A percentile compares a stretch with the other conserved stretches of the same genome.
These are phyloP conservation scores for Coptotermes formosanus DNA, from an alignment of 1,140 invertebrate species.

Conservation along the genomic window DNA sequence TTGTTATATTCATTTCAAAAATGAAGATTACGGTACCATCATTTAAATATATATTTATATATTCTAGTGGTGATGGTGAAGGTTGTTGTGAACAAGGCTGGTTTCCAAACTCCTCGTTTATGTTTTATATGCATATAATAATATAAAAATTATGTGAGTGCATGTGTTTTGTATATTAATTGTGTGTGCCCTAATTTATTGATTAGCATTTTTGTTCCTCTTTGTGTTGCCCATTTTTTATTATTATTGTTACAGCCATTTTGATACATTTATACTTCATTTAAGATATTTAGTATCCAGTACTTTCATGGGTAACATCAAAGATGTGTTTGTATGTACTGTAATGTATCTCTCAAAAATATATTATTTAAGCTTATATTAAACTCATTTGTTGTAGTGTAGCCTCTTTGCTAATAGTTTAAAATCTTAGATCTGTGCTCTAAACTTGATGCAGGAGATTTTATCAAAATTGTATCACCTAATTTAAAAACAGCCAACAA, in stretches of 20 bases:
- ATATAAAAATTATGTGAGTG: constrained; percentile 8
- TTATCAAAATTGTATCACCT: background rate
- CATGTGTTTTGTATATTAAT: constrained; percentile 19
- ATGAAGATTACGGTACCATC: background rate
- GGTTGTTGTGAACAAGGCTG: background rate
- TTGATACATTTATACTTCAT: constrained; percentile 4
- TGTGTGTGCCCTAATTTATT: constrained; percentile 10
- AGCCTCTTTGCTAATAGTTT: background rate
- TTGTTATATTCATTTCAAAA: background rate
- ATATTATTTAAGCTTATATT: constrained; percentile 11
- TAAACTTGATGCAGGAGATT: background rate
- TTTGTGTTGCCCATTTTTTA: constrained; percentile 16
- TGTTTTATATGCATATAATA: constrained; percentile 9
- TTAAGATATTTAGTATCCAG: constrained; percentile 10
- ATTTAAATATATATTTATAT: constrained; percentile 20
- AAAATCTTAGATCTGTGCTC: background rate
- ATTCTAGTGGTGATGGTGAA: constrained; percentile 15
- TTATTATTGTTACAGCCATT: constrained; percentile 10
- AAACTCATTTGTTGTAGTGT: background rate
- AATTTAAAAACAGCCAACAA: background rate
- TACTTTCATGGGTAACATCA: constrained; percentile 12
- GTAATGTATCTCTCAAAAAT: constrained; percentile 19
- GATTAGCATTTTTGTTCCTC: background rate
- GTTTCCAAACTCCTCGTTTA: background rate
- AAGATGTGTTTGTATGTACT: constrained; percentile 3